A percentile compares a stretch with the other conserved stretches of the same genome.
phyloP scores from a whole-genome alignment of 2,888 invertebrate species.

The Pammene fasciana region DNA sequence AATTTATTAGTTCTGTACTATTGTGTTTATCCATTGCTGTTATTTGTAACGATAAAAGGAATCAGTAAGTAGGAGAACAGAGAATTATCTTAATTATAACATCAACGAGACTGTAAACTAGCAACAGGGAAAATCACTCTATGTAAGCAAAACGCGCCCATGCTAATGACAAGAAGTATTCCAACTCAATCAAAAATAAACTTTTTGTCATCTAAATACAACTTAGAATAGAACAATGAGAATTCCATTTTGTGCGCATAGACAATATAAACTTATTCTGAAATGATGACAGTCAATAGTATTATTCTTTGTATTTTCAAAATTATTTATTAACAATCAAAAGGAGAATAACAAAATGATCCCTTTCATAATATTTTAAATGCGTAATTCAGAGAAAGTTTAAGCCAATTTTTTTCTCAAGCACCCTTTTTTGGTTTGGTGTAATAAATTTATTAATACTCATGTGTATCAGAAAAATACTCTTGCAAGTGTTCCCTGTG shows the following conservation, averaged over 20 bases:
- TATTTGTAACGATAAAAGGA: slow-evolving; percentile 1
- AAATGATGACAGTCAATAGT: too few species aligned
- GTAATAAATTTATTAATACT: neutral
- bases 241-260: neutral
- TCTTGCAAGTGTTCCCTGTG: neutral
- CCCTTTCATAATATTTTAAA: too few species aligned
- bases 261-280: neutral
- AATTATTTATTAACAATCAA: too few species aligned
- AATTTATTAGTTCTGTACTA: slow-evolving; percentile 85
- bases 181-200: neutral
- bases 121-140: slow-evolving; percentile 3
- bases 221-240: neutral
- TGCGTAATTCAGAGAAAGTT: too few species aligned
- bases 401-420: too few species aligned
- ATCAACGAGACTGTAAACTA: slow-evolving; percentile 6
- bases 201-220: accelerated
- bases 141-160: slow-evolving; percentile 18
- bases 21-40: slow-evolving; percentile 85
- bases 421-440: neutral
- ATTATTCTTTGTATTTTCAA: too few species aligned
- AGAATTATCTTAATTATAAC: slow-evolving; percentile 2
- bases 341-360: too few species aligned
- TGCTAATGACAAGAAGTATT: neutral
- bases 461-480: slow-evolving; percentile 11
- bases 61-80: neutral